Evolutionary conservation across 2,113 vertebrate genomes (phyloP), one percentile per base, ranked within the genome.

Genomic region (Notechis scutatus): DNA sequence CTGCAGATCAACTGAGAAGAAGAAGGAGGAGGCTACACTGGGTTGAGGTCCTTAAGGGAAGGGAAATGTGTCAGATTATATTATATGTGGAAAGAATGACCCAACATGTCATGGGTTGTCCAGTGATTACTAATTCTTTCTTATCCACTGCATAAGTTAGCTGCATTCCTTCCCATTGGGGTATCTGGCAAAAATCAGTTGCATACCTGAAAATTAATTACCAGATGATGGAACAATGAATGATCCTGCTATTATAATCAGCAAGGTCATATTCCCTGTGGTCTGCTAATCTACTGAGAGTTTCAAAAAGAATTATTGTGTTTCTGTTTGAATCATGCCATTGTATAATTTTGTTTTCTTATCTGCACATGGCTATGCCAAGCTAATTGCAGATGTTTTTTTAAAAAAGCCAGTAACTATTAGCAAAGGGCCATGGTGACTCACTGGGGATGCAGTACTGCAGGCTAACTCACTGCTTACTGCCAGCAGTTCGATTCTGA

Each of bases 121-220:
- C 1, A n/a, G 29, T 95, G 87, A 94, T 89, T 94, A 93, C 92
- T 92, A 91, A 95, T 96, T 93, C 94, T 0, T 0, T 90, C 92
- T 94, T 94, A 92, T 29, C 87, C 23, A 0, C 90, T 0, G 0
- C 94, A 45, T 39, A 29, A 92, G 93, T 93, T 29, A 57, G 59
- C 93, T 0, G 90, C 2, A 0, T 69, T 95, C 11, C 0, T 94
- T 92, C 96, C 92, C 93, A 0, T 0, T 93, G n/a, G 93, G 92
- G 59, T 93, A 92, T 86, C 93, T 0, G 0, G 4, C 0, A 88
- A 91, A 95, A 50, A 94, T 95, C 93, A 90, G 4, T 95, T 94
- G 93, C 0, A 0, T 89, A 45, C 96, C 96, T 88, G 92, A 90
- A 95, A 96, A 96, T 97, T 96, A 97, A 97, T 97, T 97, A 96